Evolutionary conservation across 2,888 invertebrate genomes (phyloP), one percentile per base, ranked within the genome.

Genomic region (Lingula anatina): DNA sequence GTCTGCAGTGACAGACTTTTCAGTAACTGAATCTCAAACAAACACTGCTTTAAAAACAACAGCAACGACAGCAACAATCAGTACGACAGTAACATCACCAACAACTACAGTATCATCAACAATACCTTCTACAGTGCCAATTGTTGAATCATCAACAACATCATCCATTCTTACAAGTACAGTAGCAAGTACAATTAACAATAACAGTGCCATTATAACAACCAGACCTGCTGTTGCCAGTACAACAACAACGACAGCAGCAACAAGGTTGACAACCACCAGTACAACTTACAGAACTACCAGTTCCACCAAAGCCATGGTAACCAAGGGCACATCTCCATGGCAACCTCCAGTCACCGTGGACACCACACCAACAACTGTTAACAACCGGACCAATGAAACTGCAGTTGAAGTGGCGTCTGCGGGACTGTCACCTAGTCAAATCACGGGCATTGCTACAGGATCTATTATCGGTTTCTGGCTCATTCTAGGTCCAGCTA

Each of bases 401-500:
- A 40, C 12, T 40, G n/a, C n/a, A n/a, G n/a, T n/a, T n/a, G 47
- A 39, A 23, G 44, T 37, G 18, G 26, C 46, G n/a, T 40, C 46
- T 18, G 23, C 44, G 23, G n/a, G 23, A 27, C 9, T 47, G 24
- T 38, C 50, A 12, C 36, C 50, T 1, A 49, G 47, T 24, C 50
- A 53, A 2, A 58, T 56, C 0, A 60, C 63, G 37, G 70, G 65
- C 2, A 61, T 71, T 9, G 61, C 65, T 1, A 50, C 64, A 3
- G 65, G 60, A 1, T 53, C 56, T 15, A 47, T 71, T 25, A 52
- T 70, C 5, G 65, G 58, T 0, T 56, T 63, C 39, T 57, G 59
- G 42, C 54, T 70, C 15, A 59, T 71, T 24, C 47, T 69, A 3
- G 67, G 65, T 12, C 71, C 71, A 15, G 51, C 64, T 5, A 21